A percentile compares a stretch with the other conserved stretches of the same genome.
phyloP scores from a whole-genome alignment of 1,140 invertebrate genomes.

The Camponotus floridanus region DNA sequence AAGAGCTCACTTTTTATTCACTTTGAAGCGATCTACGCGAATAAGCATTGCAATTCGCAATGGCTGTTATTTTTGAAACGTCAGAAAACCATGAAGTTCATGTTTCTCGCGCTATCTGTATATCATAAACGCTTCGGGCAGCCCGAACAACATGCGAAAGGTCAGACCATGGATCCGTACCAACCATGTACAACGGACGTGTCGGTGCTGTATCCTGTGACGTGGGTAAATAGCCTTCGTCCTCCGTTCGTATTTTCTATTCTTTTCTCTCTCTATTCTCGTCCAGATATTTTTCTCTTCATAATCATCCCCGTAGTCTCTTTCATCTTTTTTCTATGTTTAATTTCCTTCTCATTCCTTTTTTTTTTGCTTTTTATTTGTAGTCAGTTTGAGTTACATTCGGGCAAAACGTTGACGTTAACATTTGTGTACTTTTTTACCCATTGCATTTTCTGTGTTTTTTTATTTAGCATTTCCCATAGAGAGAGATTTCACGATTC shows the following conservation, averaged over 20 bases:
- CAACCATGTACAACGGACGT: conserved; percentile 17
- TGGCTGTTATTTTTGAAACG: conserved; percentile 3
- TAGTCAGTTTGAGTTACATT: conserved; percentile 26
- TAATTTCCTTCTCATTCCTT: conserved; percentile 23
- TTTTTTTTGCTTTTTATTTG: conserved; percentile 16
- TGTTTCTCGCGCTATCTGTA: conserved; percentile 41
- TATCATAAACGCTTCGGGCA: conserved; percentile 50
- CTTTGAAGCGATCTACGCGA: neutral
- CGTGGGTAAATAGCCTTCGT: conserved; percentile 41
- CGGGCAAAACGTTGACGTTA: conserved; percentile 38
- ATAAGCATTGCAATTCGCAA: conserved; percentile 42
- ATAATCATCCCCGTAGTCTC: conserved; percentile 12
- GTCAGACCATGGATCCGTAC: conserved; percentile 13
- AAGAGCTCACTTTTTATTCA: conserved; percentile 17
- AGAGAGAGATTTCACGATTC: conserved; percentile 15
- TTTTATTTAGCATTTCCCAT: conserved; percentile 11
- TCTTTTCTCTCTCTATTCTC: neutral
- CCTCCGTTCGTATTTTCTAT: neutral
- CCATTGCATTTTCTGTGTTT: conserved; percentile 15
- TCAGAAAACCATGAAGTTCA: conserved; percentile 36
- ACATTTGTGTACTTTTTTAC: conserved; percentile 7
- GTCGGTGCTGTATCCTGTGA: conserved; percentile 36
- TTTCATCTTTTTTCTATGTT: neutral
- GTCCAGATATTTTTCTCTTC: conserved; percentile 35
- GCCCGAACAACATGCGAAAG: conserved; percentile 19